phyloP scores from a whole-genome alignment of 2,888 invertebrate species.

The Enoplolaimus lenunculus region DNA sequence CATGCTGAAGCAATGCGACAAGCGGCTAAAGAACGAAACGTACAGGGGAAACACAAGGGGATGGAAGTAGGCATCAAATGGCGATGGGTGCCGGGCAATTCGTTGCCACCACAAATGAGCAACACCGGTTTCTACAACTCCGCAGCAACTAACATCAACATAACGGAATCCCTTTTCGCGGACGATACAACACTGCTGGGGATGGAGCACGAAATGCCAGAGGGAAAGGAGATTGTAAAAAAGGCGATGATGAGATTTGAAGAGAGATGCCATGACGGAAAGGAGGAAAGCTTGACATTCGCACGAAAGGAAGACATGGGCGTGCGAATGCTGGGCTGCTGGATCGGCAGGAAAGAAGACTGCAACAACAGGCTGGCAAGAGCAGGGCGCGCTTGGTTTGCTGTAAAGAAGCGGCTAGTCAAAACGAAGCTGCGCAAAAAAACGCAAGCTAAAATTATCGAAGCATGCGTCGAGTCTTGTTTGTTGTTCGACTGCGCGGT shows the following conservation, averaged over 20 bases:
- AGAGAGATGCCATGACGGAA: not conserved
- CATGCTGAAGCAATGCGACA: too few relatives aligned
- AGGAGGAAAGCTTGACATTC: not conserved
- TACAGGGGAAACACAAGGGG: too few relatives aligned
- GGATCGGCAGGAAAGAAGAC: not conserved
- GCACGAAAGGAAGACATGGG: not conserved
- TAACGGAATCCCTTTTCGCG: not conserved
- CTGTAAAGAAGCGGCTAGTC: not conserved
- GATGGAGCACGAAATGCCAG: too few relatives aligned
- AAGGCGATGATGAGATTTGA: not conserved
- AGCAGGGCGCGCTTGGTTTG: not conserved
- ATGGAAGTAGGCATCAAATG: too few relatives aligned
- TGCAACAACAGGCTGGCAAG: not conserved
- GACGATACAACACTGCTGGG: slow-evolving; percentile 6
- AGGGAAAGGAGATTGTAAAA: too few relatives aligned
- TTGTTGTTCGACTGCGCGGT: not conserved
- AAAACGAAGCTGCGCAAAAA: not conserved
- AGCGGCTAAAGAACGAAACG: too few relatives aligned
- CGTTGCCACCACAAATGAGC: too few relatives aligned
- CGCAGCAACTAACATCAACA: too few relatives aligned
- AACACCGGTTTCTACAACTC: too few relatives aligned
- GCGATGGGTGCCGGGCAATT: too few relatives aligned
- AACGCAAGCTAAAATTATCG: slow-evolving; percentile 1
- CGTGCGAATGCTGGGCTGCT: not conserved
- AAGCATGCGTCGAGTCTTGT: not conserved